Evolutionary conservation across 2,888 invertebrate genomes (phyloP).

Genomic region (Pandemis cinnamomeana): DNA sequence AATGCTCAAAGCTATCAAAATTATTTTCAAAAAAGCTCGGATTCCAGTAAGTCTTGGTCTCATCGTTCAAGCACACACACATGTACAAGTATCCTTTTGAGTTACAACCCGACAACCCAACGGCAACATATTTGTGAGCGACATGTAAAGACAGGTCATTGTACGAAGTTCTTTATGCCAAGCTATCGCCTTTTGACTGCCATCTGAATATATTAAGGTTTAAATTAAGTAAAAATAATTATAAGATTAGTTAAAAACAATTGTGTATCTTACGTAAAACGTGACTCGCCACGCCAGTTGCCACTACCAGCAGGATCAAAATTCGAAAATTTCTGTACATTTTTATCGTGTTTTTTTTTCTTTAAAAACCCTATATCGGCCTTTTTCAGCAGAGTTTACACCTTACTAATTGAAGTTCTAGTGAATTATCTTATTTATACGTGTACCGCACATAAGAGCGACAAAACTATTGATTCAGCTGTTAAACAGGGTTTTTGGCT

Average conservation of each 20-base stretch:
- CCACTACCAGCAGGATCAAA: neutral
- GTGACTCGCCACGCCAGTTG: neutral
- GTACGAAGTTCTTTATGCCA: too few species aligned
- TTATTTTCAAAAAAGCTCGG: too few species aligned
- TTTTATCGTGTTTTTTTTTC: neutral
- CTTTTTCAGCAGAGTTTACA: neutral
- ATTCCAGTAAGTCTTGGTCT: too few species aligned
- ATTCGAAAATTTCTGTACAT: neutral
- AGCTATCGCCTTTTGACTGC: too few species aligned
- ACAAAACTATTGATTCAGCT: slow-evolving; percentile 27
- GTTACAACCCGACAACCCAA: too few species aligned
- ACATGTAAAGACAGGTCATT: too few species aligned
- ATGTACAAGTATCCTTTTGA: too few species aligned
- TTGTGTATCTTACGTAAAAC: neutral
- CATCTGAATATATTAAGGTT: neutral
- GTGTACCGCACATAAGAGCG: neutral
- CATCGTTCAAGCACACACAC: too few species aligned
- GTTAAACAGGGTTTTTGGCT: slow-evolving; percentile 11
- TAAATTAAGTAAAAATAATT: neutral
- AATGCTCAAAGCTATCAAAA: too few species aligned
- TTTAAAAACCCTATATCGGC: neutral
- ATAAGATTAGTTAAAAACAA: neutral
- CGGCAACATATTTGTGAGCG: too few species aligned
- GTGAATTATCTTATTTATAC: slow-evolving; percentile 26
- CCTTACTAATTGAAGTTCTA: slow-evolving; percentile 9